These are phyloP conservation scores for Saccostrea glomerata DNA, from an alignment of 1,140 invertebrate genomes.

Conservation along the genomic window DNA sequence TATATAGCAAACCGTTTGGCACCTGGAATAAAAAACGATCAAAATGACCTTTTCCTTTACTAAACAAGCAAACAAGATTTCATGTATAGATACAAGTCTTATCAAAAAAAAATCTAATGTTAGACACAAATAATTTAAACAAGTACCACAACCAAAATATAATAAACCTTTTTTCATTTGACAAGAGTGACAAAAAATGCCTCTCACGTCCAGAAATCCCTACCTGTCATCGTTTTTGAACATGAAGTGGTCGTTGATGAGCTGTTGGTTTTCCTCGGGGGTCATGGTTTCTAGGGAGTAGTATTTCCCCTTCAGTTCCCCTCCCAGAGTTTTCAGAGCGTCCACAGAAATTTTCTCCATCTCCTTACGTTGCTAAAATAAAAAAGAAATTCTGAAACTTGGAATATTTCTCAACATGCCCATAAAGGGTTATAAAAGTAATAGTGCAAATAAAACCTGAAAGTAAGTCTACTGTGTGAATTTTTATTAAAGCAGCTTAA, in stretches of 20 bases:
- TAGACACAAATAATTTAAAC: not conserved
- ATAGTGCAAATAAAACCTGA: too few species aligned
- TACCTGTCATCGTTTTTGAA: constrained; percentile 74
- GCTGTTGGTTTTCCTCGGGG: constrained; percentile 65
- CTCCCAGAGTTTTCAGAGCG: constrained; percentile 63
- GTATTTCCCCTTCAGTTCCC: constrained; percentile 71
- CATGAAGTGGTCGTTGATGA: constrained; percentile 70
- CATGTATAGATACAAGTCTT: not conserved
- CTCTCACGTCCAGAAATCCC: constrained; percentile 18
- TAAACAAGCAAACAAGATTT: constrained; percentile 21
- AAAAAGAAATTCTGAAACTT: not conserved
- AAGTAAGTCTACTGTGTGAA: too few species aligned
- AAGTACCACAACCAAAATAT: not conserved
- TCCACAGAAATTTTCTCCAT: constrained; percentile 67
- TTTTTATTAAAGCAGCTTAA: too few species aligned
- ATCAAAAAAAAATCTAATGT: not conserved
- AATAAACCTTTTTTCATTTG: not conserved
- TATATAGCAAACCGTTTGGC: constrained; percentile 8
- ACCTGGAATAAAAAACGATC: constrained; percentile 15
- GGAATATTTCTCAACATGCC: not conserved
- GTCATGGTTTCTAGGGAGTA: constrained; percentile 67
- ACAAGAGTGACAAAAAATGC: too few species aligned
- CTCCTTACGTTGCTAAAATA: constrained; percentile 59
- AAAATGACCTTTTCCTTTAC: not conserved
- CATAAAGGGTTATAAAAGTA: not conserved